Evolutionary conservation across 2,888 invertebrate species (phyloP).

Genomic region (Cataglyphis livida): DNA sequence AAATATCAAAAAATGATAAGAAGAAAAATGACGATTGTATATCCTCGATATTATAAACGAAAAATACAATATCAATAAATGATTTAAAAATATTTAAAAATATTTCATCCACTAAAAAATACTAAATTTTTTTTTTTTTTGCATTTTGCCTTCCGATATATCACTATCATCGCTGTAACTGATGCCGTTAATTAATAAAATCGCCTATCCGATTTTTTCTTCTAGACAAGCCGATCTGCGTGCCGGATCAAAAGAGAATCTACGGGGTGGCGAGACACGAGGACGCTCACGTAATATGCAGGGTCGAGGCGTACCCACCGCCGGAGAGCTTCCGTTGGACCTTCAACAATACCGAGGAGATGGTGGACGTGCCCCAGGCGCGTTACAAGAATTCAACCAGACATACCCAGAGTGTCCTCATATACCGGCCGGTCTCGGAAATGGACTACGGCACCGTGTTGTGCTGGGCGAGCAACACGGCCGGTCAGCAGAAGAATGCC

Average conservation of each 20-base stretch:
- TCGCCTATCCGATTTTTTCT: conserved; percentile 52
- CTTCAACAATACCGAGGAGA: conserved; percentile 95
- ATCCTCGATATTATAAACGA: not conserved
- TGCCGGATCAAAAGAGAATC: conserved; percentile 90
- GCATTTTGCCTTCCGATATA: not conserved
- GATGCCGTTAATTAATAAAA: not conserved
- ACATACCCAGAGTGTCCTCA: conserved; percentile 88
- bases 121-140: not conserved
- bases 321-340: conserved; percentile 95
- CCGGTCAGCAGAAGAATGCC: conserved; percentile 91
- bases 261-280: conserved; percentile 95
- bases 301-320: conserved; percentile 94
- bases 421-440: conserved; percentile 92
- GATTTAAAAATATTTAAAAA: not conserved
- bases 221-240: conserved; percentile 94
- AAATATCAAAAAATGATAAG: not conserved
- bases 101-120: not conserved
- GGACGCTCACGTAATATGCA: conserved; percentile 92
- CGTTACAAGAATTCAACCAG: conserved; percentile 88
- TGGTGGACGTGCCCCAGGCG: conserved; percentile 90
- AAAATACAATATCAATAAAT: not conserved
- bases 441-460: conserved; percentile 92
- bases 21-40: not conserved
- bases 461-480: conserved; percentile 91
- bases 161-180: not conserved